A percentile compares a stretch with the other conserved stretches of the same genome.
Conservation (phyloP, 2,113 vertebrate genomes). For the Xenopus tropicalis region UCB_Xtro_10.0 CM004443.2:175810001-175810500, state of each 20-base stretch:
- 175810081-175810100: background rate
- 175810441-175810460: too few relatives aligned
- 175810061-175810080: background rate
- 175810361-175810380: background rate
- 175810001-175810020: background rate
- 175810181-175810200: constrained; percentile 23
- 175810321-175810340: constrained; percentile 16
- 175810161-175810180: background rate
- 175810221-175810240: constrained; percentile 20
- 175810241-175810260: constrained; percentile 41
- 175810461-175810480: too few relatives aligned
- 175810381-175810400: background rate
- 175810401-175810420: too few relatives aligned
- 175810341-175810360: background rate
- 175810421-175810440: too few relatives aligned
- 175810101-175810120: constrained; percentile 11
- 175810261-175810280: constrained; percentile 34
- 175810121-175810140: constrained; percentile 17
- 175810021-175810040: background rate
- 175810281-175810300: constrained; percentile 36
- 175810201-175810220: constrained; percentile 20
- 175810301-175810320: constrained; percentile 34
- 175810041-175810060: background rate
- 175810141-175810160: constrained; percentile 31
- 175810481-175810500: too few relatives aligned